phyloP scores from a whole-genome alignment of 2,888 invertebrate species.

The Andricus quercusramuli region DNA sequence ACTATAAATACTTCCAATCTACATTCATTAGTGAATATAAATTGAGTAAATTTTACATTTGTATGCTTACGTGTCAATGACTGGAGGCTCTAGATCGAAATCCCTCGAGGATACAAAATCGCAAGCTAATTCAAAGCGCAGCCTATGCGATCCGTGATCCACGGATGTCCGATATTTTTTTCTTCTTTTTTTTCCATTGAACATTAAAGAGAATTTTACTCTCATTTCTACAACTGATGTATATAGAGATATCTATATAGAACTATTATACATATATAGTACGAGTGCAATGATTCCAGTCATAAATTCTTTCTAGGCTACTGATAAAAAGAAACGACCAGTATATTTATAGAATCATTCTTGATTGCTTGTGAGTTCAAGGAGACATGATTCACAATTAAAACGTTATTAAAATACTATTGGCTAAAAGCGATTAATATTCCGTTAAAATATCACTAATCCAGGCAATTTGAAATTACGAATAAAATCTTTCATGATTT shows the following conservation, averaged over 20 bases:
- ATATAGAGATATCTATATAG: neutral
- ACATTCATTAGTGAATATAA: slow-evolving; percentile 14
- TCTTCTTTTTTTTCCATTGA: neutral
- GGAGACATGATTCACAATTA: neutral
- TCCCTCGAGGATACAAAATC: slow-evolving; percentile 56
- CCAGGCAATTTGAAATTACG: too few relatives aligned
- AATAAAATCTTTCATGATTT: too few relatives aligned
- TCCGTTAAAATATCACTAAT: neutral
- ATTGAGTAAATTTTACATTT: neutral
- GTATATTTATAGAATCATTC: neutral
- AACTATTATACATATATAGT: neutral
- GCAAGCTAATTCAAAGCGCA: slow-evolving; percentile 12
- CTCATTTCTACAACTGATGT: neutral
- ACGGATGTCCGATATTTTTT: neutral
- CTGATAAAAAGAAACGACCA: neutral
- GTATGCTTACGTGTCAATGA: slow-evolving; percentile 54
- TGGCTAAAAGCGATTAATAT: neutral
- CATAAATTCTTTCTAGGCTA: slow-evolving; percentile 6
- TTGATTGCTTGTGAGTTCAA: neutral
- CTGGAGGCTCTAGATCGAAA: slow-evolving; percentile 63
- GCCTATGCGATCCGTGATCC: neutral
- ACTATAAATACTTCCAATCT: neutral
- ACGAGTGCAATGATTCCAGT: neutral
- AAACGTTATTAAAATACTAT: slow-evolving; percentile 3
- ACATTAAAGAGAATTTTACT: neutral